These are phyloP conservation scores for Cotesia vestalis DNA, from an alignment of 1,140 invertebrate species.

Conservation along the genomic window DNA sequence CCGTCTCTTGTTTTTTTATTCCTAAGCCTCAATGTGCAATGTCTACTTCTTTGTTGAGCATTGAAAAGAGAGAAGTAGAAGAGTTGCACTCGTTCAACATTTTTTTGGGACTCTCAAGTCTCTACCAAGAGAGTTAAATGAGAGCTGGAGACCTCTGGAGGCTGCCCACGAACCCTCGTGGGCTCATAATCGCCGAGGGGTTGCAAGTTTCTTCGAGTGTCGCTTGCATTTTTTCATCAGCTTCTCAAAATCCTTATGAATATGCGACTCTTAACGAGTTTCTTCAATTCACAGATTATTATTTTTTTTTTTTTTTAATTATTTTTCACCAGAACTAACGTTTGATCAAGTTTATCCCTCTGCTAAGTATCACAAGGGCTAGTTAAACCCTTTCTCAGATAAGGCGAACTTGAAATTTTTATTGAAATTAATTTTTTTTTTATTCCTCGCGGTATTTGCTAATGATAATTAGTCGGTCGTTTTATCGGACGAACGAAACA, in stretches of 20 bases:
- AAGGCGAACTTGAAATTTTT: too few relatives aligned
- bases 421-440: too few relatives aligned
- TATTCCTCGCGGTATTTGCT: too few relatives aligned
- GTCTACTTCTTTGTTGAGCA: slow-evolving; percentile 28
- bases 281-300: neutral
- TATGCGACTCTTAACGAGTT: slow-evolving; percentile 1
- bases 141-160: slow-evolving; percentile 63
- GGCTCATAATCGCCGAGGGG: slow-evolving; percentile 24
- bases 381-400: too few relatives aligned
- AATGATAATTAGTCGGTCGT: too few relatives aligned
- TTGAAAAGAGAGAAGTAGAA: slow-evolving; percentile 6
- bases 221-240: slow-evolving; percentile 14
- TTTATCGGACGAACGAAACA: too few relatives aligned
- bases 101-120: slow-evolving; percentile 17
- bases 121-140: slow-evolving; percentile 37
- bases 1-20: slow-evolving; percentile 30
- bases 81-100: slow-evolving; percentile 16
- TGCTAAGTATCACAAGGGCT: too few relatives aligned
- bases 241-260: neutral
- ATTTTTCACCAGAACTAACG: slow-evolving; percentile 4
- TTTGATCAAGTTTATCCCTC: too few relatives aligned
- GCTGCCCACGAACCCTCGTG: slow-evolving; percentile 24
- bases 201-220: slow-evolving; percentile 34
- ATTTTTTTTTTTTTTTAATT: neutral
- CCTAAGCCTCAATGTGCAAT: slow-evolving; percentile 6